phyloP scores from a whole-genome alignment of 2,797 vertebrate species.

The Notolepis coatsorum region DNA sequence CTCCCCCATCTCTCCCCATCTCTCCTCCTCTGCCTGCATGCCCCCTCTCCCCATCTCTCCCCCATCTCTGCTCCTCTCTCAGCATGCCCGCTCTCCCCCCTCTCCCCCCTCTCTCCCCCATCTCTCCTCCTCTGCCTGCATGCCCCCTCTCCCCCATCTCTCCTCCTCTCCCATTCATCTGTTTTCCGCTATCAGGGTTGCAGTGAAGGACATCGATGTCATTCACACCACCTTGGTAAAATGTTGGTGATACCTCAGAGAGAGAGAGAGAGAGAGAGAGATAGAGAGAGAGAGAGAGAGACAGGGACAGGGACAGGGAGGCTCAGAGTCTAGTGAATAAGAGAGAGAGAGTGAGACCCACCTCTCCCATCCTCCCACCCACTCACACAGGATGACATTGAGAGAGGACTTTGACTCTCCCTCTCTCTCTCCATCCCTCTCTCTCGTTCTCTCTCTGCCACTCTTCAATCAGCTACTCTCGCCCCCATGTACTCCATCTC shows the following conservation, averaged over 20 bases:
- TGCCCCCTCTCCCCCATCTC: neutral
- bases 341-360: neutral
- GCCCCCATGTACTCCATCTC: too few species aligned
- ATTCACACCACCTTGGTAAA: constrained; percentile 60
- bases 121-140: neutral
- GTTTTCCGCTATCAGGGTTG: constrained; percentile 9
- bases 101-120: constrained; percentile 6
- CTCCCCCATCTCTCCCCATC: constrained; percentile 9
- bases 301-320: neutral
- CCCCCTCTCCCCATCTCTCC: neutral
- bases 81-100: neutral
- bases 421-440: constrained; percentile 51
- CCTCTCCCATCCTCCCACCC: constrained; percentile 33
- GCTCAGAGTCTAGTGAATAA: neutral
- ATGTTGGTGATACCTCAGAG: constrained; percentile 51
- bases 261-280: neutral
- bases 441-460: constrained; percentile 24
- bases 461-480: neutral
- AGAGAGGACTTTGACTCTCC: neutral
- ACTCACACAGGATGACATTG: too few species aligned
- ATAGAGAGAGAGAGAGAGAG: too few species aligned
- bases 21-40: neutral
- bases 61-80: neutral
- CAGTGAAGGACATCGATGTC: constrained; percentile 62
- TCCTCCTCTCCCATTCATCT: neutral